Base-by-base conservation (phyloP, 2,888 invertebrate genomes). In the Empis stercorea region DNA sequence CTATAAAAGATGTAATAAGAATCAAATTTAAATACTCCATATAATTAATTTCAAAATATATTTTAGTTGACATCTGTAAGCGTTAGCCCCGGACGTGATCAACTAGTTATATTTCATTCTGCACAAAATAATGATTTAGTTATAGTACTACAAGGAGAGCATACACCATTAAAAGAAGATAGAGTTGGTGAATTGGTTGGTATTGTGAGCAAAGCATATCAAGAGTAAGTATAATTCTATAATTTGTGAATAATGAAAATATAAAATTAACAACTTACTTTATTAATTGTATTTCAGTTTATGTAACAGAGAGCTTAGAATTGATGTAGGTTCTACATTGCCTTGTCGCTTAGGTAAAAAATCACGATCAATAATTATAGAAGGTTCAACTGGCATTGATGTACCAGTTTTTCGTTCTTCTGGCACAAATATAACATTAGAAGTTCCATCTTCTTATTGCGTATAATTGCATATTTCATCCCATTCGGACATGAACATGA, bases 41-140 rank as follows among this genome's bases (percentile, higher is more conserved):
- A 17, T 15, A 40, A n/a, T 20, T 23, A 16, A 23, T 27, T 42
- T 44, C 43, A 38, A 49, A 40, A 45, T 34, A n/a, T 23, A 23
- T 17, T 52, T 36, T 54, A 85, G 82, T 74, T 94, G 45, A 89
- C 87, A 0, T 86, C 87, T 0, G 65, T 94, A 40, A 89, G 88
- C 57, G 79, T 94, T 27, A 88, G 87, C 60, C 84, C 89, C 30
- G 87, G 87, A 5, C 77, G 76, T 48, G 94, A 92, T 63, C 94
- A 94, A 64, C 74, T 96, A 52, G 78, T 88, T 50, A 83, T 91
- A 45, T 75, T 95, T 55, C 92, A 93, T 68, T 80, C 91, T 43
- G 82, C 84, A 44, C 80, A 81, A 14, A 87, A 88, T 47, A 93
- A 94, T 68, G 95, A 96, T 72, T 76, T 95, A 54, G 88, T 95